Evolutionary conservation across 2,113 vertebrate species (phyloP).

Genomic region (Ciconia maguari): DNA sequence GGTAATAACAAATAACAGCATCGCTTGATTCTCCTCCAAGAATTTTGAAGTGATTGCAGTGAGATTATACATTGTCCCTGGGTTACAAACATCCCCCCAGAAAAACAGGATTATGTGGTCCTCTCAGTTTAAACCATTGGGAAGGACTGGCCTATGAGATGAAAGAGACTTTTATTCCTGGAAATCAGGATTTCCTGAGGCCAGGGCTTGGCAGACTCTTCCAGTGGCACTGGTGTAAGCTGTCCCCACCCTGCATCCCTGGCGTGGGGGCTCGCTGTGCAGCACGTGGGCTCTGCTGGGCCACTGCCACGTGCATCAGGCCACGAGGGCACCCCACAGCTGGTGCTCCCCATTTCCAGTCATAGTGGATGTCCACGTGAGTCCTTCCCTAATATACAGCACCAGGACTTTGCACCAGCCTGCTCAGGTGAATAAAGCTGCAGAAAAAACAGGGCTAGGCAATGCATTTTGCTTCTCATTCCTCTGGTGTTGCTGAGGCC

Average conservation of each 20-base stretch:
- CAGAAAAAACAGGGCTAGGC: background rate
- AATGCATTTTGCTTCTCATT: background rate
- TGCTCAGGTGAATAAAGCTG: background rate
- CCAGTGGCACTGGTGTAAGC: background rate
- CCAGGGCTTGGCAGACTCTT: background rate
- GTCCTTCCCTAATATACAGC: fast-evolving
- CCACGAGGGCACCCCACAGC: background rate
- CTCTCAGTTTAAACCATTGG: background rate
- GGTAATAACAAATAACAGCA: slow-evolving; percentile 26
- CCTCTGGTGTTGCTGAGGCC: background rate
- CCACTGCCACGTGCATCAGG: fast-evolving
- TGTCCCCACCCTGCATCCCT: background rate
- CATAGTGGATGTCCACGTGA: fast-evolving
- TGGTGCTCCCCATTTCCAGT: background rate
- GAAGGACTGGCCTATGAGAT: background rate
- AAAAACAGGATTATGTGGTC: slow-evolving; percentile 51
- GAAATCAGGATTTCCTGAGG: slow-evolving; percentile 4
- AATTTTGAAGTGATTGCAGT: background rate
- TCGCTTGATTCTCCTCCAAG: background rate
- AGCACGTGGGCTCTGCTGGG: background rate
- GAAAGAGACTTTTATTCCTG: slow-evolving; percentile 39
- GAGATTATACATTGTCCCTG: background rate
- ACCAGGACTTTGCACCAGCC: background rate
- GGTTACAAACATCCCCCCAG: background rate
- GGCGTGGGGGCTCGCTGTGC: background rate